Evolutionary conservation across 2,113 vertebrate species (phyloP).

Genomic region (Sinocyclocheilus grahami): DNA sequence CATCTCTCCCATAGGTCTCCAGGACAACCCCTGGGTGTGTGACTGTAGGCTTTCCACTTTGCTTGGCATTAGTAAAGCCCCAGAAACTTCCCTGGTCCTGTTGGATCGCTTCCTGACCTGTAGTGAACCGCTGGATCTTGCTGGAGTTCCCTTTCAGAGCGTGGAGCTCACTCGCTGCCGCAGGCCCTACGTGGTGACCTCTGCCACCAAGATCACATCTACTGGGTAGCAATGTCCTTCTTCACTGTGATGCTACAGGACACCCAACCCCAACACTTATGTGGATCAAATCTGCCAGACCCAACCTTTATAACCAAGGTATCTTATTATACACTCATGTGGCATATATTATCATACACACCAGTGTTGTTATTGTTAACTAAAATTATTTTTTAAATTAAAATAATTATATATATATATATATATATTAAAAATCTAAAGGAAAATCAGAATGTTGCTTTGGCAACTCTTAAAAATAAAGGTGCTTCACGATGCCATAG

Average conservation of each 20-base stretch:
- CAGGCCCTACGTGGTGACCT: conserved; percentile 86
- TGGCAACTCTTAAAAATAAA: no score
- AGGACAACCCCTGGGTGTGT: conserved; percentile 94
- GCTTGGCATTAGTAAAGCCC: conserved; percentile 82
- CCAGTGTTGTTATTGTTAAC: background rate
- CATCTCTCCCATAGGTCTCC: conserved; percentile 77
- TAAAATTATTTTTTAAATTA: background rate
- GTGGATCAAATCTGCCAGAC: conserved; percentile 80
- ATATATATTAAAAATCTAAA: no score
- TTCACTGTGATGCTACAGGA: conserved; percentile 87
- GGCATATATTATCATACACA: background rate
- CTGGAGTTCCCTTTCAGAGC: conserved; percentile 78
- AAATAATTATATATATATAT: no score
- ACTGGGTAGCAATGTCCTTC: conserved; percentile 86
- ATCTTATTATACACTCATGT: background rate
- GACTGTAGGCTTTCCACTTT: conserved; percentile 89
- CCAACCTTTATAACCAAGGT: conserved; percentile 81
- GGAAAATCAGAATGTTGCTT: no score
- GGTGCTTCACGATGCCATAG: no score
- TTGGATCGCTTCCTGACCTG: conserved; percentile 84
- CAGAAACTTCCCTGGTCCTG: conserved; percentile 76
- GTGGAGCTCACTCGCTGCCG: conserved; percentile 82
- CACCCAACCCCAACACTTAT: conserved; percentile 85
- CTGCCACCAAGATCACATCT: conserved; percentile 84
- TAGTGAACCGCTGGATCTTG: conserved; percentile 77